Evolutionary conservation across 1,140 invertebrate species (phyloP).

Genomic region (Plodia interpunctella): DNA sequence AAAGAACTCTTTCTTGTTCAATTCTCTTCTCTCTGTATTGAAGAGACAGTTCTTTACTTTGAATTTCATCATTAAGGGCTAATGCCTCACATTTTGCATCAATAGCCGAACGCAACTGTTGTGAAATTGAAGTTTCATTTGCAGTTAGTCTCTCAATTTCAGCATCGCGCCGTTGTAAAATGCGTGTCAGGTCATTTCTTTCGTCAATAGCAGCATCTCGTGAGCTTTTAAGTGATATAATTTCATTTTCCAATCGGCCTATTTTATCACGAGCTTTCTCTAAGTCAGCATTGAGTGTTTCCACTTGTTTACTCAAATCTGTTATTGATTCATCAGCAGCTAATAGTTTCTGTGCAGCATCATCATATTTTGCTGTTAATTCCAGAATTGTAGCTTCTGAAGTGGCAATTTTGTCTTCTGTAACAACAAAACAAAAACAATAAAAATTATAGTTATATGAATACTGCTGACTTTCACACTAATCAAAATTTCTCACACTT

Average conservation of each 20-base stretch:
- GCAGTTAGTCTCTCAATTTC: slow-evolving; percentile 83
- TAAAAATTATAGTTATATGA: neutral
- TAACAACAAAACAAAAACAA: slow-evolving; percentile 36
- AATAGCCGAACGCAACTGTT: slow-evolving; percentile 83
- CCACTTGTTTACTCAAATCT: slow-evolving; percentile 80
- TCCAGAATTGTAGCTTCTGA: slow-evolving; percentile 79
- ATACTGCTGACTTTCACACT: no score
- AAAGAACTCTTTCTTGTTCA: slow-evolving; percentile 85
- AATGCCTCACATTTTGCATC: slow-evolving; percentile 90
- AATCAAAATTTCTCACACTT: no score
- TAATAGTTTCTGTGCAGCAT: slow-evolving; percentile 80
- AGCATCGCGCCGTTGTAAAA: slow-evolving; percentile 82
- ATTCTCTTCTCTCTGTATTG: slow-evolving; percentile 90
- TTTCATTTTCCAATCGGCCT: slow-evolving; percentile 57
- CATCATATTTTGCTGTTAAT: slow-evolving; percentile 79
- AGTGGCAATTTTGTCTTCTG: slow-evolving; percentile 79
- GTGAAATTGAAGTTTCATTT: slow-evolving; percentile 80
- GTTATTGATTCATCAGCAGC: slow-evolving; percentile 79
- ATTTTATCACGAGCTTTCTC: slow-evolving; percentile 80
- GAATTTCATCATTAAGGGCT: slow-evolving; percentile 86
- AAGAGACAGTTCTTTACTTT: slow-evolving; percentile 85
- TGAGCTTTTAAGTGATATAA: slow-evolving; percentile 57
- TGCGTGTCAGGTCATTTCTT: slow-evolving; percentile 82
- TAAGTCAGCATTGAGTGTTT: slow-evolving; percentile 79
- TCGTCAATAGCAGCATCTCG: slow-evolving; percentile 83